These are phyloP conservation scores for Hippocampus comes DNA, from an alignment of 2,113 vertebrate genomes.

Conservation along the genomic window DNA sequence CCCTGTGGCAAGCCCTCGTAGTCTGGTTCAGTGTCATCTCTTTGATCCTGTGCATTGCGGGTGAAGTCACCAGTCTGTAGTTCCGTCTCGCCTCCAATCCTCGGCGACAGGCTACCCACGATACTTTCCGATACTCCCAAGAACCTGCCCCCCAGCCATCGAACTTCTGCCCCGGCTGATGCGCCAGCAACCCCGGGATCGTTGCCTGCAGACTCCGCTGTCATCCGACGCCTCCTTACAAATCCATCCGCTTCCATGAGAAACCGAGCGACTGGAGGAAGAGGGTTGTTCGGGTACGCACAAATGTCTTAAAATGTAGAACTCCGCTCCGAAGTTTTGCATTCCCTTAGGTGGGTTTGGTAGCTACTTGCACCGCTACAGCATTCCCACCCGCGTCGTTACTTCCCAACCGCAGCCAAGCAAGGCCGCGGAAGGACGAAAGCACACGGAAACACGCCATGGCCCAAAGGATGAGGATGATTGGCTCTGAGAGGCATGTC, in stretches of 20 bases:
- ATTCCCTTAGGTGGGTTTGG: constrained; percentile 42
- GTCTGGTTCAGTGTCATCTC: constrained; percentile 74
- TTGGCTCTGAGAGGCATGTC: constrained; percentile 35
- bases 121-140: constrained; percentile 76
- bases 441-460: not conserved
- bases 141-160: constrained; percentile 72
- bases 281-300: constrained; percentile 1
- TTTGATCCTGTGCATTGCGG: constrained; percentile 39
- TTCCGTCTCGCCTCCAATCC: constrained; percentile 65
- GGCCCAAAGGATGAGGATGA: constrained; percentile 29
- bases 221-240: constrained; percentile 71
- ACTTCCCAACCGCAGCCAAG: constrained; percentile 13
- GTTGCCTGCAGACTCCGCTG: constrained; percentile 70
- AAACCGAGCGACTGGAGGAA: constrained; percentile 21
- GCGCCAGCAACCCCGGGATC: constrained; percentile 77
- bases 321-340: constrained; percentile 32
- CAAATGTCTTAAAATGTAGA: constrained; percentile 4
- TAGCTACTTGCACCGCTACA: constrained; percentile 2
- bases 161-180: constrained; percentile 75
- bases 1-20: constrained; percentile 91
- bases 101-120: constrained; percentile 64
- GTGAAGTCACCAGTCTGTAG: constrained; percentile 49
- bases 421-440: constrained; percentile 38
- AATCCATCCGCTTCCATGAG: constrained; percentile 78
- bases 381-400: constrained; percentile 19